Percentiles rank a stretch among this genome's conserved stretches.
phyloP scores from a whole-genome alignment of 2,113 vertebrate genomes.

The Eclectus roratus region DNA sequence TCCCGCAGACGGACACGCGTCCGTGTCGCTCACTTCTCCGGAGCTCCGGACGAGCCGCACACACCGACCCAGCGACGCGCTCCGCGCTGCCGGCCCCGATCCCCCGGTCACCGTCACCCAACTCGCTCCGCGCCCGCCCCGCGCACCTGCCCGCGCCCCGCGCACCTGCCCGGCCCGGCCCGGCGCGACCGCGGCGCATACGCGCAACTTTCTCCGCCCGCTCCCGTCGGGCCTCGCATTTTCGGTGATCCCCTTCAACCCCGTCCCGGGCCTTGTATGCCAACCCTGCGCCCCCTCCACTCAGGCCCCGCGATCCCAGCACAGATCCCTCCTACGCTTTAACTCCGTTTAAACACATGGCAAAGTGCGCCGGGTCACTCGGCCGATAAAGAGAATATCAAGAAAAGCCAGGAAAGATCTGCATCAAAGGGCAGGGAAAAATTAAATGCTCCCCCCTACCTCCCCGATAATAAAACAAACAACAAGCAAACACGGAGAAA shows the following conservation, averaged over 20 bases:
- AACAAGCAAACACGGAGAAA: constrained; percentile 30
- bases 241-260: not conserved
- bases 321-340: not conserved
- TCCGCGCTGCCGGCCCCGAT: not conserved
- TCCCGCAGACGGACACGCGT: not conserved
- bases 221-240: not conserved
- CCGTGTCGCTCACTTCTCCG: not conserved
- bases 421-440: not conserved
- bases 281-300: not conserved
- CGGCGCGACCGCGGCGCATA: not conserved
- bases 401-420: not conserved
- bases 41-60: not conserved
- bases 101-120: not conserved
- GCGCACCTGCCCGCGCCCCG: not conserved
- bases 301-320: not conserved
- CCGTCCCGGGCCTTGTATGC: not conserved
- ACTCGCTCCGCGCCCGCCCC: not conserved
- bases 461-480: not conserved
- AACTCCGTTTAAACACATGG: constrained; percentile 21
- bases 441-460: not conserved
- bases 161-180: not conserved
- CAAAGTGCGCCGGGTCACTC: not conserved
- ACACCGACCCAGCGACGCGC: not conserved
- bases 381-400: not conserved
- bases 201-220: not conserved